A percentile compares a stretch with the other conserved stretches of the same genome.
Conservation (phyloP, 2,113 vertebrate genomes). For the Platichthys flesus region DNA sequence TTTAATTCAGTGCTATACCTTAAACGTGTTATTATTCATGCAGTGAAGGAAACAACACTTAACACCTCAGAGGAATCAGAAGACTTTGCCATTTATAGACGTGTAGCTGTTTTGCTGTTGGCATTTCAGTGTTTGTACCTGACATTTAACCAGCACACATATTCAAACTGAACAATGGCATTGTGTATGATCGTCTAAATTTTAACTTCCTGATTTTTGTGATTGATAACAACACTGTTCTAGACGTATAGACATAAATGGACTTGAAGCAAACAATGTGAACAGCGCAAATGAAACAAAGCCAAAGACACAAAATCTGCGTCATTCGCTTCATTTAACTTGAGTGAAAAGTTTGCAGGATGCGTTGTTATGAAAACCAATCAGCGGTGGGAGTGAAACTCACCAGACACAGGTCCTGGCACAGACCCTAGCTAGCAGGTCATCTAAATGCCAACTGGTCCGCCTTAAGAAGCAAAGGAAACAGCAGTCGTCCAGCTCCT, state of each 20-base stretch:
- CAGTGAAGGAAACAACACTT: slow-evolving; percentile 40
- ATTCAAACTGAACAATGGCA: not conserved
- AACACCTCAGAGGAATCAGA: slow-evolving; percentile 42
- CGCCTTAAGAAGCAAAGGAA: too few species aligned
- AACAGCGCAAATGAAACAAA: not conserved
- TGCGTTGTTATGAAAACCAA: too few species aligned
- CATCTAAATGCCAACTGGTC: too few species aligned
- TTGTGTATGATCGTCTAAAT: not conserved
- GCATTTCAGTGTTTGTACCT: slow-evolving; percentile 18
- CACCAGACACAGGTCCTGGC: not conserved
- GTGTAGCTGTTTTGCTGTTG: slow-evolving; percentile 18
- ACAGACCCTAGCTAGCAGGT: too few species aligned
- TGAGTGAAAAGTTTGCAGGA: not conserved
- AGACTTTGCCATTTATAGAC: slow-evolving; percentile 25
- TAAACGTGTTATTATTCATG: slow-evolving; percentile 44
- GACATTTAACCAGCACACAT: slow-evolving; percentile 11
- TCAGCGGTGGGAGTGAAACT: not conserved
- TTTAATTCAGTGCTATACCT: slow-evolving; percentile 49
- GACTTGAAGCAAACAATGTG: not conserved
- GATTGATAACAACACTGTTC: not conserved
- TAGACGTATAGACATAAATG: too few species aligned
- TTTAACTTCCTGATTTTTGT: slow-evolving; percentile 19
- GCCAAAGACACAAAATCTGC: not conserved
- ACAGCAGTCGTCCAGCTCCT: too few species aligned
- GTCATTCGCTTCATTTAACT: not conserved